These are phyloP conservation scores for Lycocorax pyrrhopterus DNA, from an alignment of 2,113 vertebrate genomes.

Conservation along the genomic window DNA sequence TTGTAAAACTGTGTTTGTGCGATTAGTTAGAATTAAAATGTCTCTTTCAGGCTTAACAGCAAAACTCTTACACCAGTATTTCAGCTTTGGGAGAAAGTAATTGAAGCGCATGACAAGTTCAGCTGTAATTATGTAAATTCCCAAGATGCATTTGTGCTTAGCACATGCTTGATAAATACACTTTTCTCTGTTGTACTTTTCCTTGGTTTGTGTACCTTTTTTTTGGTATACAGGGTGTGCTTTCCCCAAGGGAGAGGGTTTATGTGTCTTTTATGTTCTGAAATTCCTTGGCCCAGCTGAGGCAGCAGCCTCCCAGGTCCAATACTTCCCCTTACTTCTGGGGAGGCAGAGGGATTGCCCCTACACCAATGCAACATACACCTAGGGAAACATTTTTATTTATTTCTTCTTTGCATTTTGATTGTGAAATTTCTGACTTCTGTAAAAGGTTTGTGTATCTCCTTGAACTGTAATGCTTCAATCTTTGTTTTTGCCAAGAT, in stretches of 20 bases:
- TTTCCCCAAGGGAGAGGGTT: neutral
- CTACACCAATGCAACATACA: neutral
- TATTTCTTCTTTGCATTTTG: neutral
- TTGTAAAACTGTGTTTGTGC: neutral
- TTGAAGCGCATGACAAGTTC: neutral
- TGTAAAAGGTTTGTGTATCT: neutral
- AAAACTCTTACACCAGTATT: neutral
- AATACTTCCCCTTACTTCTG: neutral
- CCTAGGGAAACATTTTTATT: rapidly evolving
- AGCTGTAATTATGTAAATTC: neutral
- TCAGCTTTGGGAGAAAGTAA: neutral
- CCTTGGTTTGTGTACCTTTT: neutral
- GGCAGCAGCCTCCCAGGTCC: neutral
- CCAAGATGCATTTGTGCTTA: neutral
- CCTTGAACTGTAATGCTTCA: neutral
- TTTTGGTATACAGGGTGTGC: neutral
- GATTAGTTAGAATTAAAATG: neutral
- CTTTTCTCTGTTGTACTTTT: neutral
- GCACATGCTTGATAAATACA: neutral
- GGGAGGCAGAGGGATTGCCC: neutral
- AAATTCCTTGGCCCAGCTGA: neutral
- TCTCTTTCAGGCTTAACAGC: neutral
- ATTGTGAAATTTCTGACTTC: neutral
- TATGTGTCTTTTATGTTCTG: neutral
- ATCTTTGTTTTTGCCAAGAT: neutral